Conservation (phyloP, 2,113 vertebrate genomes). For the Willisornis vidua region DNA sequence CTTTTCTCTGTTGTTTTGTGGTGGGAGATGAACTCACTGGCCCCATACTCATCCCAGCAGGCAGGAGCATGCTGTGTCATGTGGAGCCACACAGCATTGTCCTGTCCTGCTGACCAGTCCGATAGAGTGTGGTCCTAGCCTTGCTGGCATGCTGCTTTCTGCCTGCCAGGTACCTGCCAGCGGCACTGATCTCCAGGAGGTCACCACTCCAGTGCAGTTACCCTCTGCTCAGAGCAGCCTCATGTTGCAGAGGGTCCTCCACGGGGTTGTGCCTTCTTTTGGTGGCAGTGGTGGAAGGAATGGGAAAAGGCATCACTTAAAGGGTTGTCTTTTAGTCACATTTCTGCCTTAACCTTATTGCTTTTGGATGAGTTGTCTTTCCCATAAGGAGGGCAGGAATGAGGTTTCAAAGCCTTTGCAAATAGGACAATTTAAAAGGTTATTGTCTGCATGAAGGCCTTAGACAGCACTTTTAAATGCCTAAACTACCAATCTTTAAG, state of each 20-base stretch:
- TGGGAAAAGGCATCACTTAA: neutral
- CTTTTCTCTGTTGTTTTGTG: neutral
- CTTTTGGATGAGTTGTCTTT: neutral
- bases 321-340: neutral
- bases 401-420: neutral
- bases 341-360: neutral
- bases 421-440: neutral
- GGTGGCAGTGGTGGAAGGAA: neutral
- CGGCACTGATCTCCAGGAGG: neutral
- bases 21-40: neutral
- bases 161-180: neutral
- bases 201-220: neutral
- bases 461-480: neutral
- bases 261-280: neutral
- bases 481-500: neutral
- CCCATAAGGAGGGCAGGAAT: rapidly evolving
- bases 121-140: neutral
- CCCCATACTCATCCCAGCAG: rapidly evolving
- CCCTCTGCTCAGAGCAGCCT: neutral
- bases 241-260: neutral
- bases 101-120: neutral
- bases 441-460: neutral
- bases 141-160: rapidly evolving
- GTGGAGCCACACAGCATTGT: neutral
- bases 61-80: rapidly evolving